Base-by-base conservation (phyloP, 2,888 invertebrate genomes). In the Creontiades dilutus region DNA sequence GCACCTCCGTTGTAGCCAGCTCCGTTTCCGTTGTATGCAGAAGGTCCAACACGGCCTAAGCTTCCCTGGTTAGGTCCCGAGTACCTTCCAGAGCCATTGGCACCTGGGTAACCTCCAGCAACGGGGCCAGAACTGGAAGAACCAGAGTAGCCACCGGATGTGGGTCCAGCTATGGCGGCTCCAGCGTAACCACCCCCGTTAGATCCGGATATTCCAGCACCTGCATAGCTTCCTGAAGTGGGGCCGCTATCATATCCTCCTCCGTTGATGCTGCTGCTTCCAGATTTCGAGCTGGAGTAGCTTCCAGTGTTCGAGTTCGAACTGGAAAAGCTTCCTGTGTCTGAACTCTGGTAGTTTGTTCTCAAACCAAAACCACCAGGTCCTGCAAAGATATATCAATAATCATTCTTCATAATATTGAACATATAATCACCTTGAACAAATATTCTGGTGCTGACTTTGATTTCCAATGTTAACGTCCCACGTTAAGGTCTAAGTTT, bases 1-100 rank as follows among this genome's bases (percentile, higher is more conserved):
- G 48, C 13, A 46, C 82, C 52, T 2, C 86, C 86, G 47, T 52
- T 48, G 55, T 90, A 87, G 27, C 86, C 90, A 46, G 52, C 86
- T 13, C 48, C 76, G 19, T 55, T 37, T 11, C 78, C 75, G 37
- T n/a, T 28, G 28, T 52, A 87, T 2, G 68, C 85, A 16, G 55
- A 28, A 61, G 57, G 16, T 85, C 57, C 55, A 28, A 28, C 52
- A 7, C 61, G 55, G 11, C 68, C 61, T 9, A 75, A 23, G 19
- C 76, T 48, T 16, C 86, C 86, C 19, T 37, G 37, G 76, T 75
- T 75, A n/a, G 76, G 46, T 46, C 86, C 86, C 19, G 47, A 11
- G 19, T 86, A 75, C 0, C 68, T 61, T 7, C 85, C 27, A 28
- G 37, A 47, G 1, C 14, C 13, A 16, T 3, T 12, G 52, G 52